Evolutionary conservation across 2,888 invertebrate species (phyloP).

Genomic region (Parnassius orleans): DNA sequence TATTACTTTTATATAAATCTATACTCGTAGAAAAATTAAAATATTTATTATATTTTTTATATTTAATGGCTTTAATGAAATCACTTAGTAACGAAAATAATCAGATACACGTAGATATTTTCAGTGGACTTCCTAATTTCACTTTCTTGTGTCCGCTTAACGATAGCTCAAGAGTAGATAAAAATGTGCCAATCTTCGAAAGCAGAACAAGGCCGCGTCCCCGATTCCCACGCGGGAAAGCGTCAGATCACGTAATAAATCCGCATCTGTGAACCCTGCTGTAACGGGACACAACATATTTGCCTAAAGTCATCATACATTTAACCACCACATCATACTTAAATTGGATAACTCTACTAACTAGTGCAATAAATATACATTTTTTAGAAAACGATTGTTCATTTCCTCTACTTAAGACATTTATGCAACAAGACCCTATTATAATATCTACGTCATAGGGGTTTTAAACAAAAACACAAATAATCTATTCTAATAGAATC

Average conservation of each 20-base stretch:
- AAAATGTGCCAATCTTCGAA: slow-evolving; percentile 76
- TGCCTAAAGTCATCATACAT: slow-evolving; percentile 7
- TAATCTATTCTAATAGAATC: too few relatives aligned
- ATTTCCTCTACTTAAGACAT: too few relatives aligned
- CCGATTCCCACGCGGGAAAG: slow-evolving; percentile 61
- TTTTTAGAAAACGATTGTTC: too few relatives aligned
- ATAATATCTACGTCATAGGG: too few relatives aligned
- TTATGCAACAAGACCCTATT: too few relatives aligned
- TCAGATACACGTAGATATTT: background rate
- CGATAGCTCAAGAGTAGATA: slow-evolving; percentile 45
- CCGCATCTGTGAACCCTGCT: slow-evolving; percentile 43
- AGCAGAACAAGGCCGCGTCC: slow-evolving; percentile 73
- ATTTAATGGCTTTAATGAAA: too few relatives aligned
- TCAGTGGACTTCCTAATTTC: slow-evolving; percentile 11
- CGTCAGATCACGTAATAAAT: slow-evolving; percentile 55
- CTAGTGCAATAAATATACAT: background rate
- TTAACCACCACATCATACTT: background rate
- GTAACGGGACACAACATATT: slow-evolving; percentile 33
- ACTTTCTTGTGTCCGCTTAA: slow-evolving; percentile 15
- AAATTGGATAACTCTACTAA: slow-evolving; percentile 4
- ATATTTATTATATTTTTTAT: too few relatives aligned
- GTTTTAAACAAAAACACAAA: too few relatives aligned
- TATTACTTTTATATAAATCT: too few relatives aligned
- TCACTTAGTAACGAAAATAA: background rate
- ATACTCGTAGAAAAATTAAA: too few relatives aligned